phyloP scores from a whole-genome alignment of 1,140 invertebrate genomes.

The Trichoplusia ni region DNA sequence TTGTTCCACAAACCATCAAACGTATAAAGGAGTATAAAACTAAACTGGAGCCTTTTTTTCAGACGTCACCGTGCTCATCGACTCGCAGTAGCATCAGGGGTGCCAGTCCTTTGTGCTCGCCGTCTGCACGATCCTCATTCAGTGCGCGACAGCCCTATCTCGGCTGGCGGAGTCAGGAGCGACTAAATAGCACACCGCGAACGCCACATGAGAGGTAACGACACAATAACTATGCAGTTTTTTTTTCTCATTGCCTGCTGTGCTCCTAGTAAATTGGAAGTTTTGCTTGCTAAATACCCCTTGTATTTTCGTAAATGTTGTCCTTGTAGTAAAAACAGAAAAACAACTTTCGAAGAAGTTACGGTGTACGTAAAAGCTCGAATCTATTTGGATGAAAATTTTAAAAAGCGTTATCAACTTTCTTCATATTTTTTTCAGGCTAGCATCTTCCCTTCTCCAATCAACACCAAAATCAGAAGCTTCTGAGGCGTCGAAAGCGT shows the following conservation, averaged over 20 bases:
- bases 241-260: too few species aligned
- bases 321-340: too few species aligned
- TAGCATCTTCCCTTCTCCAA: slow-evolving; percentile 85
- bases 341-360: too few species aligned
- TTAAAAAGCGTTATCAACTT: neutral
- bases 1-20: too few species aligned
- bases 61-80: slow-evolving; percentile 83
- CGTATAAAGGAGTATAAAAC: neutral
- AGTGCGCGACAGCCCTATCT: slow-evolving; percentile 90
- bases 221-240: too few species aligned
- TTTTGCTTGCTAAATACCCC: too few species aligned
- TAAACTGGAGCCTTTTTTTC: slow-evolving; percentile 21
- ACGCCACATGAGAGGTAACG: slow-evolving; percentile 90
- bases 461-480: slow-evolving; percentile 79
- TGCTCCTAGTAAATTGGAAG: too few species aligned
- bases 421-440: slow-evolving; percentile 60
- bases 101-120: slow-evolving; percentile 75
- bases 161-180: slow-evolving; percentile 94
- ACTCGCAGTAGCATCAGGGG: slow-evolving; percentile 82
- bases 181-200: slow-evolving; percentile 85
- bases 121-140: slow-evolving; percentile 78
- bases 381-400: too few species aligned
- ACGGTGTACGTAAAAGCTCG: too few species aligned
- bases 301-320: too few species aligned
- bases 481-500: slow-evolving; percentile 83